Evolutionary conservation across 2,888 invertebrate genomes (phyloP), one percentile per base, ranked within the genome.

Genomic region (Escarpia spicata): DNA sequence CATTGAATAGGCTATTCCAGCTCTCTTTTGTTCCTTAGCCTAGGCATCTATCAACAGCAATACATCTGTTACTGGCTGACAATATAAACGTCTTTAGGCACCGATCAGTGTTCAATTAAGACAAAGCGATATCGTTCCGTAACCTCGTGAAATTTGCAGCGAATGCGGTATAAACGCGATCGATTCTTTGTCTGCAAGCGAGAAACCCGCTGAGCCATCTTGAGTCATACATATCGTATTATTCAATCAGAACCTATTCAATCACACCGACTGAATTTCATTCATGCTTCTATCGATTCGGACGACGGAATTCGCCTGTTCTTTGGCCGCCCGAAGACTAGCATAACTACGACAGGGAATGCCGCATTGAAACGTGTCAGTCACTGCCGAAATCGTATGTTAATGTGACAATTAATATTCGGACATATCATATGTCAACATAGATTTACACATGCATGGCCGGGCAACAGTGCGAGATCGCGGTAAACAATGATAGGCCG

Each of bases 31-130:
- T 75, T 75, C 75, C 75, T 75, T 75, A 75, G 75, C 26, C 75
- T 75, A 75, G 75, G 75, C 75, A 75, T 75, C 75, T n/a, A 75
- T n/a, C 75, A 75, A 26, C 6, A 26, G n/a, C 75, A 75, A n/a
- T 75, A n/a, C 75, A 75, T 75, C 75, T 26, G 75, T 26, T 75
- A 75, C 4, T 6, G 26, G 75, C 75, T 75, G 75, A 75, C 75
- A 75, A 75, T 75, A 75, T 75, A 26, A 75, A 75, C 75, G 19
- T 75, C 75, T 75, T 75, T 75, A 75, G 75, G 19, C n/a, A 75
- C 75, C n/a, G 75, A 75, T 75, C 75, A 75, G 75, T 75, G 75
- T 75, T 75, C 75, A 75, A n/a, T 75, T 75, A 75, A 75, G 75
- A 75, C 26, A 75, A 75, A 75, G n/a, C 75, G 75, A 75, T 75